Percentiles rank a stretch among this genome's conserved stretches.
Conservation (phyloP, 2,888 invertebrate species). For the Leptinotarsa peninsularis region DNA sequence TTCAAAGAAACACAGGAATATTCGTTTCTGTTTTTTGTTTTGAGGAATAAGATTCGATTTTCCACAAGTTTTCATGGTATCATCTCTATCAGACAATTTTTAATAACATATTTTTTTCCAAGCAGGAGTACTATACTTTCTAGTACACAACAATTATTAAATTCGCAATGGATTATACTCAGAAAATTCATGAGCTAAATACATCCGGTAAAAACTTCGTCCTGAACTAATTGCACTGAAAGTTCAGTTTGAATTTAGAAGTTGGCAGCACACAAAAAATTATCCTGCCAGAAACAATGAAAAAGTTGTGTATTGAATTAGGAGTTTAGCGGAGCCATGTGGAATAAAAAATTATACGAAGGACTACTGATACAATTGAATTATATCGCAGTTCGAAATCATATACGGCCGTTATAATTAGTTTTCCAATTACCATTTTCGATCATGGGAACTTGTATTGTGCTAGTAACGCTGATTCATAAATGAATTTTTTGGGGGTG, state of each 20-base stretch:
- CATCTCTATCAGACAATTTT: too few species aligned
- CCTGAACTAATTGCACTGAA: constrained; percentile 11
- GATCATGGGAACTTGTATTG: background rate
- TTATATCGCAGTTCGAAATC: background rate
- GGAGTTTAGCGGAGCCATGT: background rate
- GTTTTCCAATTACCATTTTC: background rate
- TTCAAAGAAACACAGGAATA: too few species aligned
- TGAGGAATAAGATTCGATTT: too few species aligned
- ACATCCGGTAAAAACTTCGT: constrained; percentile 22
- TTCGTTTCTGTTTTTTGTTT: too few species aligned
- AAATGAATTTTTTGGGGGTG: background rate
- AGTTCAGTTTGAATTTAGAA: constrained; percentile 1
- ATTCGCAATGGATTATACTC: constrained; percentile 1
- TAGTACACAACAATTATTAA: background rate
- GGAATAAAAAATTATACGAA: constrained; percentile 2
- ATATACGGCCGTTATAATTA: background rate
- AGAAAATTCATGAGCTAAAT: constrained; percentile 8
- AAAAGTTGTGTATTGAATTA: constrained; percentile 19
- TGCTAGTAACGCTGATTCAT: background rate
- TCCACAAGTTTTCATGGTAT: too few species aligned
- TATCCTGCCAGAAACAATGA: constrained; percentile 22
- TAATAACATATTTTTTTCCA: too few species aligned
- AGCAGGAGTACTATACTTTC: background rate
- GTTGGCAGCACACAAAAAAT: constrained; percentile 5
- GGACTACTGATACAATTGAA: constrained; percentile 4